Conservation (phyloP, 2,113 vertebrate genomes). For the cat (Felis catus) region DNA sequence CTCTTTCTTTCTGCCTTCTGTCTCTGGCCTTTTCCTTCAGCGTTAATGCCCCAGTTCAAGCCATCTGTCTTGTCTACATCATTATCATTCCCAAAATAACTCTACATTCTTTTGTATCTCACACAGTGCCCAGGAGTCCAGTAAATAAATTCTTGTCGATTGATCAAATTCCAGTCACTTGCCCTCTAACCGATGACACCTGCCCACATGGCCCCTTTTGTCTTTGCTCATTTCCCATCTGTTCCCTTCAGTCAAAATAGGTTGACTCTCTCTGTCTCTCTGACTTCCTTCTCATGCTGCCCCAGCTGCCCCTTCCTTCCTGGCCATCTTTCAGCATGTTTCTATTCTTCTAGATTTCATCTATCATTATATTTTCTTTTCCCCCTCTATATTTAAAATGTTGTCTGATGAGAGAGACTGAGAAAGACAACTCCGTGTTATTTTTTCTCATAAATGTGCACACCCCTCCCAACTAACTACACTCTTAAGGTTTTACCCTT, state of each 20-base stretch:
- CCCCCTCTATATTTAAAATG: conserved; percentile 29
- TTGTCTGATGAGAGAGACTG: not conserved
- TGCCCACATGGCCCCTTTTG: conserved; percentile 51
- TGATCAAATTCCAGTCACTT: conserved; percentile 71
- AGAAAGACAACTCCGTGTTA: not conserved
- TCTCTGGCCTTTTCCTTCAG: conserved; percentile 44
- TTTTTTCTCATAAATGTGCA: not conserved
- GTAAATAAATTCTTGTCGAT: conserved; percentile 73
- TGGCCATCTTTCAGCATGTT: conserved; percentile 1
- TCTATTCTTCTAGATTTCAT: conserved; percentile 24
- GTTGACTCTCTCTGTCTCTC: conserved; percentile 49
- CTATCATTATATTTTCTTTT: not conserved
- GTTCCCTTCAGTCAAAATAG: conserved; percentile 62
- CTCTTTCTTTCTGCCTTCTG: conserved; percentile 63
- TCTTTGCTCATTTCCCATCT: conserved; percentile 67
- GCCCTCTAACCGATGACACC: conserved; percentile 67
- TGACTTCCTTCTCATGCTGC: conserved; percentile 32
- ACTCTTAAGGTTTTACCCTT: not conserved
- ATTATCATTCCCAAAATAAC: conserved; percentile 69
- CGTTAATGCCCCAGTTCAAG: conserved; percentile 52
- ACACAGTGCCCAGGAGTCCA: conserved; percentile 61
- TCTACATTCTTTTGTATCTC: conserved; percentile 65
- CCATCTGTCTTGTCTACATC: conserved; percentile 70
- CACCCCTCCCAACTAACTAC: not conserved
- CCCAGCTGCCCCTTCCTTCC: conserved; percentile 60